Percentiles rank a stretch among this genome's conserved stretches.
Evolutionary conservation across 2,888 invertebrate species (phyloP).

Genomic region (Glaucopsyche alexis): DNA sequence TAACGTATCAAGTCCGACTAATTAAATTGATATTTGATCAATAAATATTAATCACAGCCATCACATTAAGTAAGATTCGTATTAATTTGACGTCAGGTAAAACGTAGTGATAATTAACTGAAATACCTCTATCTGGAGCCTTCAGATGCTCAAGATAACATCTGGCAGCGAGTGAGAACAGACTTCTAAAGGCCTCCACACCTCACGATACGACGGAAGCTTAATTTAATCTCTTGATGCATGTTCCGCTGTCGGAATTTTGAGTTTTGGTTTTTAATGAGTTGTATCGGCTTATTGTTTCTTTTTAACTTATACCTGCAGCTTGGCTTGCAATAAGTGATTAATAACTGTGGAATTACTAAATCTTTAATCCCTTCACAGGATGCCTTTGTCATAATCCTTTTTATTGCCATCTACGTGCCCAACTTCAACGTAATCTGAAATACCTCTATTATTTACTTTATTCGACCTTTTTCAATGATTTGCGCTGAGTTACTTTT

Average conservation of each 20-base stretch:
- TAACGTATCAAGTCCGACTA: constrained; percentile 15
- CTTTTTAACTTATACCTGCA: neutral
- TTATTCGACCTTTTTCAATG: too few species aligned
- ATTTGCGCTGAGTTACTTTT: too few species aligned
- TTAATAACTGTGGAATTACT: too few species aligned
- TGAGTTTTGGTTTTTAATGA: constrained; percentile 7
- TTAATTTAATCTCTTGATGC: constrained; percentile 9
- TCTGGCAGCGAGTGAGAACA: constrained; percentile 23
- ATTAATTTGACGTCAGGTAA: constrained; percentile 27
- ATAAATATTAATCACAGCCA: constrained; percentile 23
- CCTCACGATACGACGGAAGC: constrained; percentile 13
- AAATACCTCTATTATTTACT: too few species aligned
- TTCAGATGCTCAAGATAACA: constrained; percentile 31
- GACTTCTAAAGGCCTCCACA: constrained; percentile 11
- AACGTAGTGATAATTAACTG: constrained; percentile 27
- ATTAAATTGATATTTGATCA: constrained; percentile 17
- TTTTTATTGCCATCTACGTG: too few species aligned
- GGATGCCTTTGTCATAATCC: too few species aligned
- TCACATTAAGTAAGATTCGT: constrained; percentile 14
- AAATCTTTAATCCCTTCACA: too few species aligned
- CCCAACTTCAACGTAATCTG: too few species aligned
- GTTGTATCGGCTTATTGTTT: neutral
- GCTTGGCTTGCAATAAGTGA: too few species aligned
- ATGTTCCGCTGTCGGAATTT: constrained; percentile 1
- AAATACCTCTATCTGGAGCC: constrained; percentile 30